phyloP scores from a whole-genome alignment of 2,888 invertebrate species.

The Catocala sponsa region DNA sequence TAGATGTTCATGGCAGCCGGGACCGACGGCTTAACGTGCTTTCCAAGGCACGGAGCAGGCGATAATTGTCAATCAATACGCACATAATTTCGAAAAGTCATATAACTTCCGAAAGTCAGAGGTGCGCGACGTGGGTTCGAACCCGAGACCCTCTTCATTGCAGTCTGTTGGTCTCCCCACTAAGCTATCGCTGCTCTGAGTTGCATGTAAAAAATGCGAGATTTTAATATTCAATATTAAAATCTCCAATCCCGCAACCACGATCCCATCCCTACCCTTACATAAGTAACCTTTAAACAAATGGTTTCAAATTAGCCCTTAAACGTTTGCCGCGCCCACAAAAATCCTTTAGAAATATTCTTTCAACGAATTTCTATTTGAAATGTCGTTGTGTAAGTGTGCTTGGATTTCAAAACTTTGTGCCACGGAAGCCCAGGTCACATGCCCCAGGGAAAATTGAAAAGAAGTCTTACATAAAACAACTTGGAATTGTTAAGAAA shows the following conservation, averaged over 20 bases:
- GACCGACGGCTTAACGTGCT: no score
- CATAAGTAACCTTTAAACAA: conserved; percentile 35
- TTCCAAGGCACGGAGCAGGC: no score
- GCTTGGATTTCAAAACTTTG: conserved; percentile 23
- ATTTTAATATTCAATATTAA: no score
- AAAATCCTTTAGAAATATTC: conserved; percentile 19
- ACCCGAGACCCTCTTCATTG: no score
- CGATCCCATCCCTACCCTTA: conserved; percentile 22
- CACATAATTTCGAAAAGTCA: no score
- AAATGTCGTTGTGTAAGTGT: conserved; percentile 15
- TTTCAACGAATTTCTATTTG: conserved; percentile 28
- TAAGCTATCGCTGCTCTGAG: no score
- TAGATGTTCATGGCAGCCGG: no score
- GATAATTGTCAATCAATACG: no score
- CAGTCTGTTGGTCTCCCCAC: no score
- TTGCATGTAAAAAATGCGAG: no score
- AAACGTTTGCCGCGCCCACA: conserved; percentile 4
- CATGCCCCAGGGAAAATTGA: conserved; percentile 31
- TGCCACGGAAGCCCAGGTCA: conserved; percentile 41
- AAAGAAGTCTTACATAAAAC: conserved; percentile 31
- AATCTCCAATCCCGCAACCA: background rate
- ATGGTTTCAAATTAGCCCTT: conserved; percentile 19
- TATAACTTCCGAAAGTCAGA: no score
- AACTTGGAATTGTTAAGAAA: conserved; percentile 3
- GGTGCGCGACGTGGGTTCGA: no score